These are phyloP conservation scores for Potamilus streckersoni DNA, from an alignment of 1,140 invertebrate species.

Conservation along the genomic window DNA sequence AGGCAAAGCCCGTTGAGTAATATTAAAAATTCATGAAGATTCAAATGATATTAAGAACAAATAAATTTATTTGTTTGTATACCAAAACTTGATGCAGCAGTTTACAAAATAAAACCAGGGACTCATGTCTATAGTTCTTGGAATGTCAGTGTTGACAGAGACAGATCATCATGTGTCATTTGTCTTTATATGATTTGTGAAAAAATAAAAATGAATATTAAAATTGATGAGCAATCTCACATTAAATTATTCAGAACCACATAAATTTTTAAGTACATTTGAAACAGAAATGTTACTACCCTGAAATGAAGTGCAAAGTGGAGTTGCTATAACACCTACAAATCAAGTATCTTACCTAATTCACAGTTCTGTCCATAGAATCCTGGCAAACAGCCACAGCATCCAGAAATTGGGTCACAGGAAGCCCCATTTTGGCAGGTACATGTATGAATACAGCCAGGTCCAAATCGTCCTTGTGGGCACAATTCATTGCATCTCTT, in stretches of 20 bases:
- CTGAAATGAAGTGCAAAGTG: not conserved
- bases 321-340: not conserved
- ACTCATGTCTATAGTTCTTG: not conserved
- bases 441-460: slow-evolving; percentile 81
- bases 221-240: not conserved
- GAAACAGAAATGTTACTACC: not conserved
- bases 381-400: slow-evolving; percentile 67
- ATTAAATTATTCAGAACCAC: not conserved
- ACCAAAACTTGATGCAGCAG: too few relatives aligned
- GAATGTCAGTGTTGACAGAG: not conserved
- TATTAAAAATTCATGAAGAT: not conserved
- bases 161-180: not conserved
- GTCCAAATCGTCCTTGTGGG: slow-evolving; percentile 65
- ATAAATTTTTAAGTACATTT: not conserved
- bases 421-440: slow-evolving; percentile 75
- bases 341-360: slow-evolving; percentile 45
- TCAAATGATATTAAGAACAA: too few relatives aligned
- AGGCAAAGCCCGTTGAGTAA: not conserved
- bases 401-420: slow-evolving; percentile 66
- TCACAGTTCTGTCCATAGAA: slow-evolving; percentile 67
- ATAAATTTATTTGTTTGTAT: too few relatives aligned
- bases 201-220: not conserved
- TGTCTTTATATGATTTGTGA: not conserved
- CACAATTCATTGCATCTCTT: slow-evolving; percentile 75
- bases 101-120: too few relatives aligned